phyloP scores from a whole-genome alignment of 2,888 invertebrate species.

The Automeris io region DNA sequence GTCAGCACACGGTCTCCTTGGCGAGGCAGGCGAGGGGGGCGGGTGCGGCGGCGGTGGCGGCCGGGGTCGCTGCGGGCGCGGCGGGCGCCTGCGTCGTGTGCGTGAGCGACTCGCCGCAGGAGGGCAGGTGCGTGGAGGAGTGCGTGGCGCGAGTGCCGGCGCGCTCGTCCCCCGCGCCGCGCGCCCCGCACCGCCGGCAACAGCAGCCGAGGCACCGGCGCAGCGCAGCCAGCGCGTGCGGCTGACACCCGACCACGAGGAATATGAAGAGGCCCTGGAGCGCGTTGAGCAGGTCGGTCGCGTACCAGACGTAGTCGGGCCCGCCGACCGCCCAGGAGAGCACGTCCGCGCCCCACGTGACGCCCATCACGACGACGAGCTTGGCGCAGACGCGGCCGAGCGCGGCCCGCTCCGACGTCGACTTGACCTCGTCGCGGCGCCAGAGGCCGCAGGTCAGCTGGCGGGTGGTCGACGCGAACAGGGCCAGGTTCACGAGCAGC shows the following conservation, averaged over 20 bases:
- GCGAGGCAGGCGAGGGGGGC: slow-evolving; percentile 66
- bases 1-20: slow-evolving; percentile 80
- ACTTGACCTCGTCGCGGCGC: slow-evolving; percentile 92
- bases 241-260: slow-evolving; percentile 92
- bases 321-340: slow-evolving; percentile 90
- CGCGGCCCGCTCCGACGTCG: slow-evolving; percentile 83
- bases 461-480: slow-evolving; percentile 88
- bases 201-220: slow-evolving; percentile 49
- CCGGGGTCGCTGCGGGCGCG: slow-evolving; percentile 77
- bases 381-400: slow-evolving; percentile 90
- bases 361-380: slow-evolving; percentile 81
- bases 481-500: slow-evolving; percentile 84
- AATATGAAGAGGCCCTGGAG: slow-evolving; percentile 93
- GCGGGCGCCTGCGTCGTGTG: slow-evolving; percentile 82
- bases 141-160: slow-evolving; percentile 64
- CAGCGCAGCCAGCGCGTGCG: slow-evolving; percentile 80
- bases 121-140: slow-evolving; percentile 89
- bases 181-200: slow-evolving; percentile 79
- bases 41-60: slow-evolving; percentile 70
- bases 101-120: slow-evolving; percentile 86
- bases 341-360: slow-evolving; percentile 83
- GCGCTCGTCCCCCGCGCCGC: slow-evolving; percentile 68
- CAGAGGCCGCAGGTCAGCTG: slow-evolving; percentile 92
- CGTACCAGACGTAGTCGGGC: slow-evolving; percentile 88
- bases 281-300: slow-evolving; percentile 90